A percentile compares a stretch with the other conserved stretches of the same genome.
Evolutionary conservation across 1,140 invertebrate species (phyloP).

Genomic region (Brevipalpus yothersi): DNA sequence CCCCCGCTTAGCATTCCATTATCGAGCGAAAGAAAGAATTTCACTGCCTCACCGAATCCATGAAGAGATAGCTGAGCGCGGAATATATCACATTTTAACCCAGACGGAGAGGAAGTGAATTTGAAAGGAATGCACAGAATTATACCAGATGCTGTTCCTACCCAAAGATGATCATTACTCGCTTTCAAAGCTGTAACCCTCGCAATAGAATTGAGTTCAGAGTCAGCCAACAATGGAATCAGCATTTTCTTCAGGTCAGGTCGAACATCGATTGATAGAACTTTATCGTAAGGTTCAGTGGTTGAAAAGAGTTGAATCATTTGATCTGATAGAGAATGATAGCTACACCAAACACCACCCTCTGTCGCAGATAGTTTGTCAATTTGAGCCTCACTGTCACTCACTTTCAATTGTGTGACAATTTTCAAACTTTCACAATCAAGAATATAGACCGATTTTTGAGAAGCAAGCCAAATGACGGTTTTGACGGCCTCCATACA

Average conservation of each 20-base stretch:
- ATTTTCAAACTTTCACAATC: constrained; percentile 55
- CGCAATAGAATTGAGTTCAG: too few species aligned
- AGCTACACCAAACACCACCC: too few species aligned
- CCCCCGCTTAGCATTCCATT: constrained; percentile 34
- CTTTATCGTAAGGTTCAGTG: constrained; percentile 39
- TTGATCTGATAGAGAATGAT: too few species aligned
- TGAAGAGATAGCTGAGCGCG: constrained; percentile 75
- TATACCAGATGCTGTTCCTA: too few species aligned
- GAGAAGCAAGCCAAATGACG: constrained; percentile 89
- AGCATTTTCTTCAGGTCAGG: too few species aligned
- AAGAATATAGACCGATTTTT: constrained; percentile 82
- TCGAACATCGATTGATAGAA: neutral
- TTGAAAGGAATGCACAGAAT: too few species aligned
- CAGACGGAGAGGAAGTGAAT: too few species aligned
- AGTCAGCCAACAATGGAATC: too few species aligned
- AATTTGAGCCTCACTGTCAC: constrained; percentile 79
- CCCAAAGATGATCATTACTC: too few species aligned
- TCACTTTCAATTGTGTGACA: constrained; percentile 92
- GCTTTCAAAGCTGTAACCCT: neutral
- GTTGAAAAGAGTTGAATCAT: constrained; percentile 85
- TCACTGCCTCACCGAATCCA: constrained; percentile 88
- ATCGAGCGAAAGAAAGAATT: constrained; percentile 59
- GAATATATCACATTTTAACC: constrained; percentile 15
- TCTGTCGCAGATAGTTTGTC: too few species aligned
- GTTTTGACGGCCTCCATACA: constrained; percentile 59